Evolutionary conservation across 2,113 vertebrate genomes (phyloP), one percentile per base, ranked within the genome.

Genomic region (Ammodytes marinus): DNA sequence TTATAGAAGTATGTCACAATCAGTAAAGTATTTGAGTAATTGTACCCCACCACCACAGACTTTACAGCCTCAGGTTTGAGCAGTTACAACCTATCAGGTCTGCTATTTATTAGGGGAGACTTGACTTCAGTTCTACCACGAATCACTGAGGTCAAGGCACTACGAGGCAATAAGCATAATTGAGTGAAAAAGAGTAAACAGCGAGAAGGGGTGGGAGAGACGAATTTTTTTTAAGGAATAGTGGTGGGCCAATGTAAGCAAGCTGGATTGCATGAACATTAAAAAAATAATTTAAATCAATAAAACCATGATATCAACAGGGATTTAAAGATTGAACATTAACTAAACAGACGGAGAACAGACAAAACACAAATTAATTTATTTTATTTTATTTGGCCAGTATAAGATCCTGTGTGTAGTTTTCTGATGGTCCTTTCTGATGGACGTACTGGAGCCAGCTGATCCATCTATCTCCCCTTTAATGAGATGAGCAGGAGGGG

Each of bases 401-500:
- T 64, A 65, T 43, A 63, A 27, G 27, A 27, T 27, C 27, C 27
- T 27, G 27, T 27, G 27, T n/a, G 35, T 27, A 46, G 75, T 43
- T 74, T 75, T 74, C 77, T 64, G 69, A 77, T 60, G 39, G 71
- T 55, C 46, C 37, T 40, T 68, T 70, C 72, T 73, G 66, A 79
- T 77, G 60, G 69, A 81, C 49, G 13, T 27, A 57, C 73, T 69
- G 86, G 80, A 88, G 85, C 79, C 82, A 61, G 75, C 43, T 61
- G 50, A 49, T 76, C 76, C 64, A 73, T 90, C 58, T 54, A 79
- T 86, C 84, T 80, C 77, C 85, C 40, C 79, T 88, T 82, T 93
- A 93, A 94, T 86, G 86, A 94, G 80, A 91, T 90, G 87, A 90
- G 89, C 76, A 67, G 77, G 86, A 73, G 77, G 87, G 80, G 87